These are phyloP conservation scores for Aplodontia rufa DNA, from an alignment of 2,113 vertebrate species.

Conservation along the genomic window DNA sequence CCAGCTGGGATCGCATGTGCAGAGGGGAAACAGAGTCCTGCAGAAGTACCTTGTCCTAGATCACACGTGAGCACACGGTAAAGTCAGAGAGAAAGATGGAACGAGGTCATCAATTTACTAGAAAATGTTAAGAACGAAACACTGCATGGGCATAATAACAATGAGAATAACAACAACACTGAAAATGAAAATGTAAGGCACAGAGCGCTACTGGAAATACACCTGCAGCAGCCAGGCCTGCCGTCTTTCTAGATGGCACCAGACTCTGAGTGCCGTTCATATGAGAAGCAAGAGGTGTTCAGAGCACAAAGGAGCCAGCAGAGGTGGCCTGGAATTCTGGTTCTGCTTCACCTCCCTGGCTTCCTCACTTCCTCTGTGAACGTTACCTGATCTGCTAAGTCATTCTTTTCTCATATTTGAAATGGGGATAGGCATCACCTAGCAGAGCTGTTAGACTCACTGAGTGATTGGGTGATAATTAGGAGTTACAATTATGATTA, in stretches of 20 bases:
- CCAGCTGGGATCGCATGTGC: accelerated
- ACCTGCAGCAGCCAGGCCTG: neutral
- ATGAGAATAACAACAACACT: neutral
- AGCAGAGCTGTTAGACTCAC: neutral
- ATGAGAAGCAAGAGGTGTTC: neutral
- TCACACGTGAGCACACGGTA: accelerated
- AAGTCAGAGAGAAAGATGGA: neutral
- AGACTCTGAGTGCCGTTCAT: too few species aligned
- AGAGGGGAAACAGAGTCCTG: neutral
- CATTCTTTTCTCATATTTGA: neutral
- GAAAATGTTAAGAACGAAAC: neutral
- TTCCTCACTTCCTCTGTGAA: neutral
- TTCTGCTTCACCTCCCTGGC: neutral
- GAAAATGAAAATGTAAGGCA: neutral
- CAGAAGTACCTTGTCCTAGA: neutral
- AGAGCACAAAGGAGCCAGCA: neutral
- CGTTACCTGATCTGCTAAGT: accelerated
- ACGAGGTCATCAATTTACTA: neutral
- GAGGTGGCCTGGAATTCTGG: too few species aligned
- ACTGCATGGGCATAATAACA: too few species aligned
- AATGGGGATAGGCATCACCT: neutral
- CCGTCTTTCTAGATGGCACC: neutral
- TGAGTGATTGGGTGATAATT: neutral
- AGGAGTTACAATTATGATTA: neutral
- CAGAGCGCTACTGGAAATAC: accelerated